phyloP scores from a whole-genome alignment of 2,888 invertebrate species.

The Drosophila formosana region DNA sequence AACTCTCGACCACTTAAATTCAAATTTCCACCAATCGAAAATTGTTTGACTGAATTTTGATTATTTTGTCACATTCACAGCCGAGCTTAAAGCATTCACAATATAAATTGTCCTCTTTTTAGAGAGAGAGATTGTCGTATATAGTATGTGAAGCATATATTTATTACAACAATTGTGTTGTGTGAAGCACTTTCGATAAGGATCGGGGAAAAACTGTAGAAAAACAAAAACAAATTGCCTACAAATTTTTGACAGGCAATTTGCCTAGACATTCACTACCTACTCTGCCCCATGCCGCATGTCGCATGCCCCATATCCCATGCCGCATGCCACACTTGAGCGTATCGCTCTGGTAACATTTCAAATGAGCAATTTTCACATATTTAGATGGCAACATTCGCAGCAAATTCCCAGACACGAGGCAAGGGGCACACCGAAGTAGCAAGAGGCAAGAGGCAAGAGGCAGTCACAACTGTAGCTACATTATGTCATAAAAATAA shows the following conservation, averaged over 20 bases:
- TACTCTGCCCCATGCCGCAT: conserved; percentile 7
- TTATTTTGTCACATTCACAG: conserved; percentile 40
- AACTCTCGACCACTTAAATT: neutral
- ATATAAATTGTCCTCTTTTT: neutral
- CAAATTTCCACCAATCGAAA: neutral
- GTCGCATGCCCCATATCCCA: neutral
- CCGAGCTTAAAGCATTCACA: conserved; percentile 55
- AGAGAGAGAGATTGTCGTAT: neutral
- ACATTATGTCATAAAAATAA: conserved; percentile 77
- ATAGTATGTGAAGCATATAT: conserved; percentile 15
- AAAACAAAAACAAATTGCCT: conserved; percentile 67
- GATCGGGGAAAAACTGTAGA: conserved; percentile 42
- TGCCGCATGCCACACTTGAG: conserved; percentile 1
- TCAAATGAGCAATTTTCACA: conserved; percentile 79
- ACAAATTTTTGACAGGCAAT: conserved; percentile 79
- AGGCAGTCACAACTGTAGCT: conserved; percentile 55
- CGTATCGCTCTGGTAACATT: conserved; percentile 51
- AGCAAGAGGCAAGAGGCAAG: neutral
- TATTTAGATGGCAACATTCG: conserved; percentile 72
- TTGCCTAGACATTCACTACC: conserved; percentile 58
- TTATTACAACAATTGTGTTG: conserved; percentile 58
- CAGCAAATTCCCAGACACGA: conserved; percentile 19
- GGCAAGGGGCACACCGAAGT: neutral
- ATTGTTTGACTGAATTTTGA: neutral
- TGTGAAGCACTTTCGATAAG: conserved; percentile 64